Evolutionary conservation across 2,113 vertebrate species (phyloP).

Genomic region (Sceloporus tristichus): DNA sequence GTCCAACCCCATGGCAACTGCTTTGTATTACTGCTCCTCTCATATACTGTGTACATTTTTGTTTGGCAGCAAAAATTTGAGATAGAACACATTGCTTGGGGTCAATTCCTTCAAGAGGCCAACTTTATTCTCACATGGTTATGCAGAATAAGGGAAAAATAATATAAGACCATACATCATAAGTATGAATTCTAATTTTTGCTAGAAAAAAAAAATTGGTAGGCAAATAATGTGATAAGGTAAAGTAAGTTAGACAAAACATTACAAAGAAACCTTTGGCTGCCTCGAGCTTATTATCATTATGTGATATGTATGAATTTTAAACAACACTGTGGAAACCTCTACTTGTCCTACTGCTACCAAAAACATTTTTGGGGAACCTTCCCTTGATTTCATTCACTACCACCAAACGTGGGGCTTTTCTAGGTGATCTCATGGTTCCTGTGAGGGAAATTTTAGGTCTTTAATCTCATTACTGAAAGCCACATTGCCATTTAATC

Average conservation of each 20-base stretch:
- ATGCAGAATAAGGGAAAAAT: neutral
- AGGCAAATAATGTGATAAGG: neutral
- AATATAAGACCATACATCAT: neutral
- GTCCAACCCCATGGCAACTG: slow-evolving; percentile 69
- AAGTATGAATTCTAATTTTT: neutral
- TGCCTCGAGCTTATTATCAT: neutral
- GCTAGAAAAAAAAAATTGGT: neutral
- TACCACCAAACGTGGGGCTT: too few relatives aligned
- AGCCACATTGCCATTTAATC: too few relatives aligned
- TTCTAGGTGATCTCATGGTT: too few relatives aligned
- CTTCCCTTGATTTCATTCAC: too few relatives aligned
- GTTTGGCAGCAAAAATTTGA: slow-evolving; percentile 5
- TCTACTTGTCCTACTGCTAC: too few relatives aligned
- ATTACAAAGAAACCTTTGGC: neutral
- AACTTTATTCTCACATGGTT: neutral
- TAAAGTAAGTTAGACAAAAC: neutral
- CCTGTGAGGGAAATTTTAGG: too few relatives aligned
- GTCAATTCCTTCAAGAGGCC: neutral
- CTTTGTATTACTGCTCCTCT: slow-evolving; percentile 9
- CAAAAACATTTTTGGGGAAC: too few relatives aligned
- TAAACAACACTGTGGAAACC: too few relatives aligned
- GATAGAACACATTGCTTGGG: slow-evolving; percentile 34
- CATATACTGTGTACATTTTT: slow-evolving; percentile 27
- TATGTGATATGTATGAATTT: too few relatives aligned
- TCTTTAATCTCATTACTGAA: too few relatives aligned